Percentiles rank a stretch among this genome's conserved stretches.
Conservation (phyloP, 1,140 invertebrate species). For the Pogonomyrmex barbatus region DNA sequence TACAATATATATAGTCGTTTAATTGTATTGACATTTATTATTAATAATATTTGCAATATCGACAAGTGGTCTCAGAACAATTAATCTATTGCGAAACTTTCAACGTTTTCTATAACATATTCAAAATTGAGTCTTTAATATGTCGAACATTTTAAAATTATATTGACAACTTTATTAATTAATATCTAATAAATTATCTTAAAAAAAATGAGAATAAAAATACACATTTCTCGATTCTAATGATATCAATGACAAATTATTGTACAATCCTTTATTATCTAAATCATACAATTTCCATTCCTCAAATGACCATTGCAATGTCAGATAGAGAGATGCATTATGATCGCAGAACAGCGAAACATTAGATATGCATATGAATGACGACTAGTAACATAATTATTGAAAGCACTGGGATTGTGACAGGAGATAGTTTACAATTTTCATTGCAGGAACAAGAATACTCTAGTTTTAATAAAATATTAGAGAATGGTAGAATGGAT, state of each 20-base stretch:
- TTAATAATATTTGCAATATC: neutral
- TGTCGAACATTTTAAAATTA: neutral
- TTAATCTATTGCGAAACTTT: neutral
- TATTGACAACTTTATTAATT: slow-evolving; percentile 3
- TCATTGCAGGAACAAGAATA: neutral
- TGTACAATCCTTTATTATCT: neutral
- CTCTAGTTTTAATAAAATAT: neutral
- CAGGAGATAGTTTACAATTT: neutral
- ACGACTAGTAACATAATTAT: neutral
- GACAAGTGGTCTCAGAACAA: neutral
- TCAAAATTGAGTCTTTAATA: neutral
- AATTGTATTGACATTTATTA: slow-evolving; percentile 17
- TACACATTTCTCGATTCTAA: neutral
- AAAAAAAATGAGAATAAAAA: neutral
- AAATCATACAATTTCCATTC: neutral
- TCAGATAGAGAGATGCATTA: slow-evolving; percentile 16
- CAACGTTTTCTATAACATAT: neutral
- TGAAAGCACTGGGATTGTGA: neutral
- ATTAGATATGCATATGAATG: slow-evolving; percentile 13
- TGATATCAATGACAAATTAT: slow-evolving; percentile 9
- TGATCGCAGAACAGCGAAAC: neutral
- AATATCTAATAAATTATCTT: neutral
- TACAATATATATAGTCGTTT: neutral
- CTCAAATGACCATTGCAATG: slow-evolving; percentile 17
- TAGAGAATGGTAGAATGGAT: neutral